Percentiles rank a stretch among this genome's conserved stretches.
Conservation (phyloP, 2,888 invertebrate genomes). For the Eristalis tenax region DNA sequence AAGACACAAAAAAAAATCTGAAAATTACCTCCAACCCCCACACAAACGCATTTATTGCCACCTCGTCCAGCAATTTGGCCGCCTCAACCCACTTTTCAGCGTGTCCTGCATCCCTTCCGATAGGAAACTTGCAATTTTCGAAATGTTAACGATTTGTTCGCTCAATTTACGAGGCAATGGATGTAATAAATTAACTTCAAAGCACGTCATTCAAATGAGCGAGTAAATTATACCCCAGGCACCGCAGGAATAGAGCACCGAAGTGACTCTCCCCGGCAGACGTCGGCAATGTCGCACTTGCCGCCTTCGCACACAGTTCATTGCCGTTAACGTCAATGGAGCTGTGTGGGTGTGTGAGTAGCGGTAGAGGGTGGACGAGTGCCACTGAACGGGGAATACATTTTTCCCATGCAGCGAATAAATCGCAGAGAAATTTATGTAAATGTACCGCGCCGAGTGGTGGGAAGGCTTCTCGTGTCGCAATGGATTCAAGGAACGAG, state of each 20-base stretch:
- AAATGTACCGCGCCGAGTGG: constrained; percentile 22
- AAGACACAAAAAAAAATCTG: neutral
- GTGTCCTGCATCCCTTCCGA: constrained; percentile 6
- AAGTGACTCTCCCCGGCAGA: constrained; percentile 29
- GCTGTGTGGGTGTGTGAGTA: neutral
- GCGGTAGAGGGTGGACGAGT: neutral
- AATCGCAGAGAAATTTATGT: constrained; percentile 61
- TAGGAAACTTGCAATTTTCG: constrained; percentile 57
- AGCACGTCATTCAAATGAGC: constrained; percentile 61
- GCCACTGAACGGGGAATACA: constrained; percentile 16
- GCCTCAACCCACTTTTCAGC: neutral
- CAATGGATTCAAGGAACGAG: constrained; percentile 8
- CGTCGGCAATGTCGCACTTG: neutral
- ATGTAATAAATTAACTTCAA: constrained; percentile 76
- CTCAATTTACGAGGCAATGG: constrained; percentile 75
- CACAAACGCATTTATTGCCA: neutral
- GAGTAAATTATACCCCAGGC: constrained; percentile 57
- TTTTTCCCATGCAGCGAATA: constrained; percentile 53
- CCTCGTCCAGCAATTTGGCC: neutral
- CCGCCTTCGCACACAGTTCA: neutral
- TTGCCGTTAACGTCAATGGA: neutral
- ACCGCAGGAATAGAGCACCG: constrained; percentile 50
- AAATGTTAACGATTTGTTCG: constrained; percentile 61
- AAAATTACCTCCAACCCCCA: neutral
- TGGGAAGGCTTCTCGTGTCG: neutral